phyloP scores from a whole-genome alignment of 2,113 vertebrate genomes.

The Boulengeromyrus knoepffleri region DNA sequence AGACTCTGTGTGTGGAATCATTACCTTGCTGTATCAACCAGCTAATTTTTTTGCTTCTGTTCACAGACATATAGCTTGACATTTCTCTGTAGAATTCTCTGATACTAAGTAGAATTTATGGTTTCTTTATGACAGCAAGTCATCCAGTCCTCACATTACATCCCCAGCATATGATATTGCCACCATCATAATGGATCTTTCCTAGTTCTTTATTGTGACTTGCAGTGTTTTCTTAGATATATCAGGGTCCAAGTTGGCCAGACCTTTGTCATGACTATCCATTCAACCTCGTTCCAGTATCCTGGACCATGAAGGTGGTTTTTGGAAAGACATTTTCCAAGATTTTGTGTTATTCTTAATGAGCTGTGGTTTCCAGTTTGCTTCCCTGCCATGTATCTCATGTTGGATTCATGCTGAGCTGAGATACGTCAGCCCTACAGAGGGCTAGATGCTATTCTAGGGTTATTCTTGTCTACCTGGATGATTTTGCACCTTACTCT shows the following conservation, averaged over 20 bases:
- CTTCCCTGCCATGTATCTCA: not conserved
- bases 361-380: not conserved
- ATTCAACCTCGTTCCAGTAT: not conserved
- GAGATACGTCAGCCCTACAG: not conserved
- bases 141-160: not conserved
- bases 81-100: not conserved
- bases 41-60: not conserved
- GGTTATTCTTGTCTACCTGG: not conserved
- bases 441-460: not conserved
- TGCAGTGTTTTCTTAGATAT: not conserved
- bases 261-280: not conserved
- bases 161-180: not conserved
- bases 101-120: not conserved
- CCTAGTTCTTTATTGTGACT: not conserved
- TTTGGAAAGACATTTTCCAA: not conserved
- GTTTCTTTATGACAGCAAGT: not conserved
- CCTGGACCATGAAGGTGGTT: not conserved
- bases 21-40: not conserved
- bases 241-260: not conserved
- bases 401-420: not conserved
- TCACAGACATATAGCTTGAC: not conserved
- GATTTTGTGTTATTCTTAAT: not conserved
- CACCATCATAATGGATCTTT: not conserved
- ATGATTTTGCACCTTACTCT: not conserved
- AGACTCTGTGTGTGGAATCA: not conserved